Conservation (phyloP, 2,888 invertebrate species). For the Xestobium rufovillosum region DNA sequence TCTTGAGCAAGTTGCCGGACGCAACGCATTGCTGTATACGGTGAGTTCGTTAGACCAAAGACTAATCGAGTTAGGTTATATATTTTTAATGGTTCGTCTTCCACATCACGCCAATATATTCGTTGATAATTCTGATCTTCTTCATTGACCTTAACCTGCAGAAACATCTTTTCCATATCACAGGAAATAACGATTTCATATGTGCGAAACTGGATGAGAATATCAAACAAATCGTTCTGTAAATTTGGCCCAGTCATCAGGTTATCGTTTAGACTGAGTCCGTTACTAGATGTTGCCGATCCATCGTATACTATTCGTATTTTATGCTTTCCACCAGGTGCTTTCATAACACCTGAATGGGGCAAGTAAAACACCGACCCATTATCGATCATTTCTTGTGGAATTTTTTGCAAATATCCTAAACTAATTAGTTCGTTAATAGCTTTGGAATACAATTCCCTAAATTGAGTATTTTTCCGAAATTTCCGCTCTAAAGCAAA, state of each 20-base stretch:
- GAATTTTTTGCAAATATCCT: too few species aligned
- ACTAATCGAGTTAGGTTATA: not conserved
- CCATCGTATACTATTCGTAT: constrained; percentile 9
- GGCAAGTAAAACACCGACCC: constrained; percentile 8
- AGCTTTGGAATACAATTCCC: too few species aligned
- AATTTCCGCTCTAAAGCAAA: too few species aligned
- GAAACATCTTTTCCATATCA: constrained; percentile 10
- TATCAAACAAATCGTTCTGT: constrained; percentile 8
- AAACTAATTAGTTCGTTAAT: too few species aligned
- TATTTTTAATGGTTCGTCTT: too few species aligned
- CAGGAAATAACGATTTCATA: constrained; percentile 5
- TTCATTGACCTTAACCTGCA: constrained; percentile 5
- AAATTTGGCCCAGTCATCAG: constrained; percentile 8
- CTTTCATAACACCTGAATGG: constrained; percentile 4
- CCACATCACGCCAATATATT: too few species aligned
- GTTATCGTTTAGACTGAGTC: constrained; percentile 10
- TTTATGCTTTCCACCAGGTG: constrained; percentile 1
- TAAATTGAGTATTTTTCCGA: too few species aligned
- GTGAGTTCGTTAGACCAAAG: constrained; percentile 3
- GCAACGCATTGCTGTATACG: constrained; percentile 3
- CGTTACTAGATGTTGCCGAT: constrained; percentile 8
- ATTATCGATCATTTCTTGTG: too few species aligned
- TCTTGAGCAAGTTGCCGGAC: not conserved
- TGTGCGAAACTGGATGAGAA: constrained; percentile 5
- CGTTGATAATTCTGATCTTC: not conserved